A percentile compares a stretch with the other conserved stretches of the same genome.
These are phyloP conservation scores for Lepidonotus clava DNA, from an alignment of 2,888 invertebrate species.

Conservation along the genomic window DNA sequence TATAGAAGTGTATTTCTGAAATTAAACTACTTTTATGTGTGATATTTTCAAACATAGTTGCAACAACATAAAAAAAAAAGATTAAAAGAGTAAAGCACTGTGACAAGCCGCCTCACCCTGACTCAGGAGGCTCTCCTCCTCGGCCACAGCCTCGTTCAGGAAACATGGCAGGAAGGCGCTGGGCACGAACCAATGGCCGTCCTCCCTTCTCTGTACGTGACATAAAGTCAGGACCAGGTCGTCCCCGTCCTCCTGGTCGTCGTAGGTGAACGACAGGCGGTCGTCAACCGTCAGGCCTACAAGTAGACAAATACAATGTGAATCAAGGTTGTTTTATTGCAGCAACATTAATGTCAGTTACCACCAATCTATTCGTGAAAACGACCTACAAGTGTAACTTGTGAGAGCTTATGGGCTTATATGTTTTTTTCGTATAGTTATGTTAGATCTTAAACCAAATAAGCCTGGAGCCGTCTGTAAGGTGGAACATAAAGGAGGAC, in stretches of 20 bases:
- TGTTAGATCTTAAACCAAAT: too few species aligned
- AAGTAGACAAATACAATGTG: too few species aligned
- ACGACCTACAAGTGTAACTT: too few species aligned
- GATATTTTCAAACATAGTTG: neutral
- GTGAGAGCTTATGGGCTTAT: too few species aligned
- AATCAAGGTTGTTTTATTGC: too few species aligned
- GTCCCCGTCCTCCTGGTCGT: neutral
- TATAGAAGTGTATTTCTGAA: too few species aligned
- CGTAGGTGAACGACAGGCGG: constrained; percentile 4
- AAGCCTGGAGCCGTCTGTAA: too few species aligned
- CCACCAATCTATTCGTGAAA: too few species aligned
- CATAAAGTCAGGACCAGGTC: constrained; percentile 36
- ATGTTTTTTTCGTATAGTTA: too few species aligned
- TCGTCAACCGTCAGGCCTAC: constrained; percentile 38
- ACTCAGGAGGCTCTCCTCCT: neutral
- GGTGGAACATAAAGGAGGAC: too few species aligned
- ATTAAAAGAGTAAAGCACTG: neutral
- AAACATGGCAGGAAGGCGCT: constrained; percentile 39
- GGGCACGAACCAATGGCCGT: constrained; percentile 36
- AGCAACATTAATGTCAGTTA: too few species aligned
- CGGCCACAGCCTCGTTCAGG: constrained; percentile 12
- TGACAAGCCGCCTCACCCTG: constrained; percentile 10
- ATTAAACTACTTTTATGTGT: neutral
- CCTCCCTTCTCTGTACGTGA: constrained; percentile 17
- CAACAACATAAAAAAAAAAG: neutral